phyloP scores from a whole-genome alignment of 2,797 vertebrate species.

The Bovichtus variegatus region DNA sequence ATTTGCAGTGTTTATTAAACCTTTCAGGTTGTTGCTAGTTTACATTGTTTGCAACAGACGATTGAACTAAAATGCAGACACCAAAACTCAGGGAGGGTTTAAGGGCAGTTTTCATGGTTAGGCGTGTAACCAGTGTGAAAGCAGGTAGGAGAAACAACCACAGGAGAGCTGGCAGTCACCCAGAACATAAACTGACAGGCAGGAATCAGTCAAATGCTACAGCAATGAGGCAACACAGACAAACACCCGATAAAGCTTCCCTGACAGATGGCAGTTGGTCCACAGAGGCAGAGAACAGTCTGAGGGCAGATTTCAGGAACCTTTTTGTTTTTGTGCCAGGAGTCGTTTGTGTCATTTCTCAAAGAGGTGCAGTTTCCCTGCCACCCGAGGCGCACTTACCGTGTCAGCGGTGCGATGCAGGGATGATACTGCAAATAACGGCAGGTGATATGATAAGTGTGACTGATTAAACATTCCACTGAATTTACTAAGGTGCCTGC shows the following conservation, averaged over 20 bases:
- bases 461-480: neutral
- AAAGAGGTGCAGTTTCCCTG: neutral
- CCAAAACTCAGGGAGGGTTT: neutral
- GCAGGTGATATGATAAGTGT: neutral
- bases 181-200: slow-evolving; percentile 14
- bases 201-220: slow-evolving; percentile 3
- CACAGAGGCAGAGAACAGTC: too few species aligned
- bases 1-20: neutral
- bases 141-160: slow-evolving; percentile 15
- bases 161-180: neutral
- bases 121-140: neutral
- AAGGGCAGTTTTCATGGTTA: neutral
- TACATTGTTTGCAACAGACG: neutral
- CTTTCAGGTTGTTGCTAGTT: neutral
- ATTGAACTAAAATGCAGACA: neutral
- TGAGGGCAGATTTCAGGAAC: neutral
- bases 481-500: neutral
- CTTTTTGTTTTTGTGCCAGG: neutral
- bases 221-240: slow-evolving; percentile 5
- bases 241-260: slow-evolving; percentile 8
- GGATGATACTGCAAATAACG: neutral
- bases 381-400: neutral
- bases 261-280: neutral
- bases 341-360: slow-evolving; percentile 11
- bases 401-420: slow-evolving; percentile 8